Evolutionary conservation across 2,113 vertebrate species (phyloP), one percentile per base, ranked within the genome.

Genomic region (Gymnogyps californianus): DNA sequence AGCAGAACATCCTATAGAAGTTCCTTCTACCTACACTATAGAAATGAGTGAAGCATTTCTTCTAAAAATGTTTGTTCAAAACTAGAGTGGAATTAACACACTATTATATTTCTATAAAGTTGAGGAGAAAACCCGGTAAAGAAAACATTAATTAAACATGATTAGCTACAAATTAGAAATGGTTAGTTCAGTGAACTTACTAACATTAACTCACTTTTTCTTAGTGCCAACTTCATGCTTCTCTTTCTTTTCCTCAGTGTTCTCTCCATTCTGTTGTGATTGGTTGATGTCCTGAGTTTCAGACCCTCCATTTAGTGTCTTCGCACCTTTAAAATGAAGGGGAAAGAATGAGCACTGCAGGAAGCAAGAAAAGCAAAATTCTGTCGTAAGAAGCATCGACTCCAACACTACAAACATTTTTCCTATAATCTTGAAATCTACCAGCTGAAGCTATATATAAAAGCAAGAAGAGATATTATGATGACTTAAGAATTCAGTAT

Each of bases 251-350:
- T 98, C 98, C 87, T 98, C 98, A 46, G 74, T 96, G 72, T 94
- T 98, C 10, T 98, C 98, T 7, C 94, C 90, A 64, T 98, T 99
- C 26, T 98, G 97, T 66, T 98, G 98, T 66, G 92, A 87, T 42
- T 97, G 98, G 78, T 75, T 97, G 86, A 97, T 98, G 25, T 99
- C 98, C 42, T 98, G 98, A 10, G 97, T 90, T 42, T 98, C 97
- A 12, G 97, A 93, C 57, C 98, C 98, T 66, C 98, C 99, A 87
- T 99, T 99, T 52, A 98, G 70, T 62, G 98, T 96, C 96, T 98
- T 99, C 88, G 92, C 90, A 93, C 98, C 99, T 99, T 93, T 61
- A 29, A 69, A 83, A 47, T 34, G 65, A 78, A 83, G 67, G 65
- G n/a, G 57, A 72, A 28, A 94, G 71, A 69, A 77, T 72, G 55